Evolutionary conservation across 2,797 vertebrate genomes (phyloP), one percentile per base, ranked within the genome.

Genomic region (Bucorvus abyssinicus): DNA sequence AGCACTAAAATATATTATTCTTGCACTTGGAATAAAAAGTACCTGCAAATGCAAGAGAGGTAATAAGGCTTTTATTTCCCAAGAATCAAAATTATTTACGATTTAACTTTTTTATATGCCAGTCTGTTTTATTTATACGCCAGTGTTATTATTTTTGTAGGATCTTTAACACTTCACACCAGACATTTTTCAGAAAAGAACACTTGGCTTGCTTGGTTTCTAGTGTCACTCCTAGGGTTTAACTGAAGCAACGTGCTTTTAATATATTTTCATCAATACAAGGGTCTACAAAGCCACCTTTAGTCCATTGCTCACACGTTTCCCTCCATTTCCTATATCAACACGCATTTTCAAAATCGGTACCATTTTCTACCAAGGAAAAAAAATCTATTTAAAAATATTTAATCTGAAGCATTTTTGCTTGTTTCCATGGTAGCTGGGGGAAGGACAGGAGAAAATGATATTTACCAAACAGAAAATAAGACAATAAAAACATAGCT

Each of bases 401-500:
- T 96, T 96, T 84, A 84, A 94, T 95, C 93, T 95, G 89, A 74
- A 90, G 91, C 85, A 68, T 90, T 91, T 93, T 81, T 70, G 68
- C 90, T 92, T 92, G 98, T 98, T 98, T 97, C 98, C 97, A 98
- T 98, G 97, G 98, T 34, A 98, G 97, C 97, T 84, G 55, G 27
- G 19, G 74, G 88, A 95, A 71, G 64, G 92, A 94, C 95, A 87
- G 79, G 77, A 95, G 81, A 81, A 91, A 96, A 96, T 32, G 8
- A 75, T 87, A 96, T 95, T 96, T 96, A 97, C 95, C 93, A 87
- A 95, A 97, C 89, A 95, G 69, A 95, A 93, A 97, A 95, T 92
- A 95, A 97, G 93, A 97, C 95, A 94, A 96, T 81, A 81, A 96
- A 95, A 94, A 95, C 70, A 93, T n/a, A 78, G 84, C 90, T 89